Percentiles rank a stretch among this genome's conserved stretches.
phyloP scores from a whole-genome alignment of 2,888 invertebrate species.

The Fissipunctia ypsillon region DNA sequence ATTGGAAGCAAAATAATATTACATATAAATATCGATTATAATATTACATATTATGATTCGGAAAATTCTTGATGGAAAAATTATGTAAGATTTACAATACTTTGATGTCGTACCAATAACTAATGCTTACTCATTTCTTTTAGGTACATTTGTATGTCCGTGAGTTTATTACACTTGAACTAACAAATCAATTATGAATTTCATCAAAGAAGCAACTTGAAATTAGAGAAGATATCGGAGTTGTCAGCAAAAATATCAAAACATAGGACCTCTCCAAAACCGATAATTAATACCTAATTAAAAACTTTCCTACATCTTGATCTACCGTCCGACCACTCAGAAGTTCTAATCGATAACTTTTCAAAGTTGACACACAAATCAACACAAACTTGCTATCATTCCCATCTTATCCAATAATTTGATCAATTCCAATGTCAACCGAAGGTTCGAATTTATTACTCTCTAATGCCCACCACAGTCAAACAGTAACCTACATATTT shows the following conservation, averaged over 20 bases:
- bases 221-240: neutral
- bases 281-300: slow-evolving; percentile 18
- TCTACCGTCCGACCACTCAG: slow-evolving; percentile 9
- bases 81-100: neutral
- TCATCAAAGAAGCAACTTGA: neutral
- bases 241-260: neutral
- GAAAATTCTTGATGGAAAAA: neutral
- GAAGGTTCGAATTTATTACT: slow-evolving; percentile 25
- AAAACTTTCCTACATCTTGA: slow-evolving; percentile 33
- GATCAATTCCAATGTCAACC: slow-evolving; percentile 25
- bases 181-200: neutral
- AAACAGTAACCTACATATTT: slow-evolving; percentile 1
- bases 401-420: slow-evolving; percentile 16
- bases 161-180: neutral
- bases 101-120: neutral
- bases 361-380: slow-evolving; percentile 38
- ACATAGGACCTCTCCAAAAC: neutral
- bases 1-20: neutral
- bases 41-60: neutral
- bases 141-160: neutral
- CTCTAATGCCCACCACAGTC: neutral
- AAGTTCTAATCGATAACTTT: slow-evolving; percentile 20
- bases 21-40: neutral
- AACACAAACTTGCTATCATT: slow-evolving; percentile 30
- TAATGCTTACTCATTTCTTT: neutral